phyloP scores from a whole-genome alignment of 2,113 vertebrate species.

The Anthoscopus minutus region DNA sequence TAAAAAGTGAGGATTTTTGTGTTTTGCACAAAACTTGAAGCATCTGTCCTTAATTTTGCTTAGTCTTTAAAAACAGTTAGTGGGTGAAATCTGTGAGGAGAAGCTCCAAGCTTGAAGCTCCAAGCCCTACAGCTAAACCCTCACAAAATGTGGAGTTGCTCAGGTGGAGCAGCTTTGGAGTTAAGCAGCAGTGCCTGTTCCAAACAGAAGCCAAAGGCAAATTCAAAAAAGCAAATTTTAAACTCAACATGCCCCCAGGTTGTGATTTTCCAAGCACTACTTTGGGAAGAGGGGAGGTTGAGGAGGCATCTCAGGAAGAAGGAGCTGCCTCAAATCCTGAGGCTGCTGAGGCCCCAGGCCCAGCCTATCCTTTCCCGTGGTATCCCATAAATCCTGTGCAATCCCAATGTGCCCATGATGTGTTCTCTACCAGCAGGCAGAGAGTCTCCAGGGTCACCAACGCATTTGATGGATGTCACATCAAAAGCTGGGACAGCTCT shows the following conservation, averaged over 20 bases:
- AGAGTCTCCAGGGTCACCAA: not conserved
- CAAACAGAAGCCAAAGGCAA: not conserved
- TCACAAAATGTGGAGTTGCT: not conserved
- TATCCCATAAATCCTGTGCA: not conserved
- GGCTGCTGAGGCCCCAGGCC: not conserved
- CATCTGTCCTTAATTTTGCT: not conserved
- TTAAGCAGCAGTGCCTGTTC: not conserved
- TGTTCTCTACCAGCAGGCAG: not conserved
- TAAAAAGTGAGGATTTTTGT: not conserved
- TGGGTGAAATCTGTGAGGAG: not conserved
- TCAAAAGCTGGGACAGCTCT: not conserved
- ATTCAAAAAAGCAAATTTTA: not conserved
- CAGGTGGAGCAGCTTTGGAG: not conserved
- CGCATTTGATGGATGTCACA: not conserved
- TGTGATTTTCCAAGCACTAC: not conserved
- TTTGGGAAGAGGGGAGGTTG: not conserved
- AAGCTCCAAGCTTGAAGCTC: not conserved
- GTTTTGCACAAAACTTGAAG: not conserved
- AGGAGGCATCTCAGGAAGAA: not conserved
- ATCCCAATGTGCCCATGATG: not conserved
- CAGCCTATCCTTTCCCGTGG: rapidly evolving
- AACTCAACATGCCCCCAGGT: not conserved
- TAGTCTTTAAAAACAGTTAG: not conserved
- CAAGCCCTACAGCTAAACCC: not conserved
- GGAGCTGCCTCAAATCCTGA: not conserved